Conservation (phyloP, 2,797 vertebrate genomes). For the Taenioides sp. region DNA sequence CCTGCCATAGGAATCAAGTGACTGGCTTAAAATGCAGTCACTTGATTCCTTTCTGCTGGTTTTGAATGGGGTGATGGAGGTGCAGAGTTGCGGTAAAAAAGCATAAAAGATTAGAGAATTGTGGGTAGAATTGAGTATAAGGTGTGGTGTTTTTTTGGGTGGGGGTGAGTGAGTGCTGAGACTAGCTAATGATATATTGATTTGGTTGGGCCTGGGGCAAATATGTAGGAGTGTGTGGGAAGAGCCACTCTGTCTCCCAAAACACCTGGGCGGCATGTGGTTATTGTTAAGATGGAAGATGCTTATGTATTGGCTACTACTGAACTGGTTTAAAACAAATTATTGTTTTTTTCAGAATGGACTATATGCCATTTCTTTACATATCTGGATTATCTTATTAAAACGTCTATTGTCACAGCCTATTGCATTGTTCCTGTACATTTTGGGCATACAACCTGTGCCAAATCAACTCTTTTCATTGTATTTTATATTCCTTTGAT, state of each 20-base stretch:
- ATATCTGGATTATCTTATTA: no score
- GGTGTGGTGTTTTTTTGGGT: conserved; percentile 19
- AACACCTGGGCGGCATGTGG: conserved; percentile 63
- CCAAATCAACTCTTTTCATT: no score
- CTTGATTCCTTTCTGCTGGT: conserved; percentile 9
- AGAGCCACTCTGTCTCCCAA: conserved; percentile 42
- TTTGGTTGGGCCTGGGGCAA: conserved; percentile 63
- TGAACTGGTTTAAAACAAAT: not conserved
- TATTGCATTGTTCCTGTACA: no score
- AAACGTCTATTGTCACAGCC: no score
- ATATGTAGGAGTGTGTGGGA: conserved; percentile 60
- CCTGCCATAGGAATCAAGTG: no score
- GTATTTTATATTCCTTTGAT: no score
- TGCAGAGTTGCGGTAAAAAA: conserved; percentile 41
- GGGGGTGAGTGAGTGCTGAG: conserved; percentile 45
- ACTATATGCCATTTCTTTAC: no score
- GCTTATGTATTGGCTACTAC: conserved; percentile 1
- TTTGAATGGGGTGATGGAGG: conserved; percentile 41
- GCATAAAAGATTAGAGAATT: conserved; percentile 47
- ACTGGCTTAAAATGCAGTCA: conserved; percentile 29
- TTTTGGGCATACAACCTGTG: no score
- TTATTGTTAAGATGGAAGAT: conserved; percentile 23
- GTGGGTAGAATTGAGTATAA: conserved; percentile 31
- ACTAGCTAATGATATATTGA: conserved; percentile 77
- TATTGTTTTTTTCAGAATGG: not conserved